Evolutionary conservation across 1,140 invertebrate genomes (phyloP).

Genomic region (Andrena cerasifolii): DNA sequence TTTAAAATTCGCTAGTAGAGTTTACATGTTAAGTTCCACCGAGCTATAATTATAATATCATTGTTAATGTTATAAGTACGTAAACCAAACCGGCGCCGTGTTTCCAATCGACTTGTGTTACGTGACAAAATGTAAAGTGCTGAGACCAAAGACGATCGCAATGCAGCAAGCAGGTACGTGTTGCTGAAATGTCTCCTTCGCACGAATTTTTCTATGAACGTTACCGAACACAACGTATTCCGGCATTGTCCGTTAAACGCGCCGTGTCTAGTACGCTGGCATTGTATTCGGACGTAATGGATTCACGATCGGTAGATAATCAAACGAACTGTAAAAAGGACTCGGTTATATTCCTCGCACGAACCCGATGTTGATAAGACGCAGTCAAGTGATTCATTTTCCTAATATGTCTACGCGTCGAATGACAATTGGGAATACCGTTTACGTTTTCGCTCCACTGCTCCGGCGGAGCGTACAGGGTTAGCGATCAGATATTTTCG

Average conservation of each 20-base stretch:
- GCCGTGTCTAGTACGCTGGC: conserved; percentile 26
- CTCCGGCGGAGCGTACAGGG: too few species aligned
- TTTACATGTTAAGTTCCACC: too few species aligned
- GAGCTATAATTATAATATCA: too few species aligned
- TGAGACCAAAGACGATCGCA: not conserved
- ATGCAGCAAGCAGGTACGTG: not conserved
- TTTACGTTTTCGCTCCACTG: not conserved
- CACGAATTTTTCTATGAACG: conserved; percentile 45
- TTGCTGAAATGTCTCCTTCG: conserved; percentile 39
- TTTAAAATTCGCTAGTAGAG: too few species aligned
- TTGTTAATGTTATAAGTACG: too few species aligned
- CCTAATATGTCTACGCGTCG: conserved; percentile 47
- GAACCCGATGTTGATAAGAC: conserved; percentile 42
- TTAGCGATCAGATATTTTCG: too few species aligned
- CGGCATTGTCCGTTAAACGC: conserved; percentile 41
- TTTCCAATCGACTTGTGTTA: not conserved
- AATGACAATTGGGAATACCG: conserved; percentile 35
- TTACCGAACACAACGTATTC: conserved; percentile 21
- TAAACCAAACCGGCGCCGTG: too few species aligned
- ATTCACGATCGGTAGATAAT: conserved; percentile 50
- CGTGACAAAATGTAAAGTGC: conserved; percentile 20
- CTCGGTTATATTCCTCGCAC: conserved; percentile 39
- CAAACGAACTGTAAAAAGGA: conserved; percentile 48
- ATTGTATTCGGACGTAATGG: conserved; percentile 48
- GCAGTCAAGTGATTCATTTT: conserved; percentile 41